These are phyloP conservation scores for Dyspetes luteomarginatus DNA, from an alignment of 2,888 invertebrate species.

Conservation along the genomic window DNA sequence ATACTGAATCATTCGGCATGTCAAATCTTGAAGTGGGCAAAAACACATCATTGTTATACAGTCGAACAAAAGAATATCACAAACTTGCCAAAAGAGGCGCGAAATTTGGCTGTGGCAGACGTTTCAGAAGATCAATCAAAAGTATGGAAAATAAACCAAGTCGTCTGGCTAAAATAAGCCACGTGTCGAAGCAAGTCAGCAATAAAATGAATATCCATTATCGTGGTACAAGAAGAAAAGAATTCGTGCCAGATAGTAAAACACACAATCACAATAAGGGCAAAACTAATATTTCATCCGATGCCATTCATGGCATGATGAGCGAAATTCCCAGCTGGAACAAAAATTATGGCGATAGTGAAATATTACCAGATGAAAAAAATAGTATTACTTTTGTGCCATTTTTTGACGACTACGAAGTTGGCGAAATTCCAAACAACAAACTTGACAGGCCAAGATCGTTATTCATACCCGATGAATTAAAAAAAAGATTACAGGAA, in stretches of 20 bases:
- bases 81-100: background rate
- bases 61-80: background rate
- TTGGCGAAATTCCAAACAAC: constrained; percentile 11
- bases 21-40: background rate
- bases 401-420: background rate
- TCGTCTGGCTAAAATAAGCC: too few species aligned
- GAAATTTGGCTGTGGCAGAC: background rate
- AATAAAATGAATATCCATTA: background rate
- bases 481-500: background rate
- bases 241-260: background rate
- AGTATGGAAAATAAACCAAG: background rate
- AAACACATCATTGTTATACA: background rate
- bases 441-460: background rate
- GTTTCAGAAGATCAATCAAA: background rate
- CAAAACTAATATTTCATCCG: background rate
- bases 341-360: background rate
- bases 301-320: background rate
- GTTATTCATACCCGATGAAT: background rate
- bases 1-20: background rate
- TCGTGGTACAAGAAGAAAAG: background rate
- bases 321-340: too few species aligned
- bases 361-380: background rate
- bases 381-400: background rate
- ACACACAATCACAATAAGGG: background rate
- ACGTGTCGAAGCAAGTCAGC: too few species aligned